Evolutionary conservation across 2,888 invertebrate species (phyloP), one percentile per base, ranked within the genome.

Genomic region (Xestoiulus laeticollis): DNA sequence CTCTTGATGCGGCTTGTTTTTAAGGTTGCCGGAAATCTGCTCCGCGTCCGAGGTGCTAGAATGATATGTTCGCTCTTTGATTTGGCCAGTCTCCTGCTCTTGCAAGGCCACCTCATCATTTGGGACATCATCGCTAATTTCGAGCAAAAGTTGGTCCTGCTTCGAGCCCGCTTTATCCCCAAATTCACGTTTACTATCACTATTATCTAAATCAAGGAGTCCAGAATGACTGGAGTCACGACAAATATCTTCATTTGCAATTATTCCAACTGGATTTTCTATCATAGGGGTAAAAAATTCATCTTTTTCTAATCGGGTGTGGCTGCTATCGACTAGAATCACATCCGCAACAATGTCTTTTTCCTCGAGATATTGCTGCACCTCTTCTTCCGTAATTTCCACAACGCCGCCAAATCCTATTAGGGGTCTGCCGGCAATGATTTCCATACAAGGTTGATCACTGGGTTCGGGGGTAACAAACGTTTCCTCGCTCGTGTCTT

Each of bases 321-420:
- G 19, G 84, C n/a, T 84, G n/a, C 33, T n/a, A 43, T 43, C 33
- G 8, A 10, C 84, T 10, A 22, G 8, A 30, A 33, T 2, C n/a
- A 10, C 30, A 33, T 0, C 0, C 10, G 43, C 8, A 22, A n/a
- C 22, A 85, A 85, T 85, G 32, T 26, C 85, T 48, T 44, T 44
- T 43, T 85, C 85, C 48, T 85, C 85, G 14, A 88, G 33, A 68
- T 88, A 88, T 14, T 68, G 88, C 33, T 78, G 85, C 22, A 88
- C 22, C 10, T 88, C 88, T 12, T 85, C 88, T 5, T 88, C 88
- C 8, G 85, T 85, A 19, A 88, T 59, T n/a, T 88, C 88, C 12
- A 88, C 26, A 68, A 85, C 88, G 16, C 8, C 44, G 1, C 22
- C 33, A 43, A 88, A 88, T 1, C 85, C 53, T 1, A 84, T 78